Base-by-base conservation (phyloP, 2,113 vertebrate genomes). In the Zosterops pallidus region DNA sequence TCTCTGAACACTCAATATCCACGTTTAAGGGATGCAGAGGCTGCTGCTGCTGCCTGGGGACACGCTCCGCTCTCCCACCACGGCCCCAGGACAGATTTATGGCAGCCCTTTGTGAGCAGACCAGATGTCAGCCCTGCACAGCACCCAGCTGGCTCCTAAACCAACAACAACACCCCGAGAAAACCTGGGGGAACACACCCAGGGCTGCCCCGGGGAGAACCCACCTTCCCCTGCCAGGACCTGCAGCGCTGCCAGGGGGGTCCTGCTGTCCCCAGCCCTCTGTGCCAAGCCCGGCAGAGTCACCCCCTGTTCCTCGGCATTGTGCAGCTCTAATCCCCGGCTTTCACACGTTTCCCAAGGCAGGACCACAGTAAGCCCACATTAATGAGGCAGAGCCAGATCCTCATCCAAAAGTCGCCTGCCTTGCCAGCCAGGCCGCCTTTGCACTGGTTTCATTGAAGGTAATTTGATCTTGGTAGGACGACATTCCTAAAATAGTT, bases 401-500 rank as follows among this genome's bases (percentile, higher is more conserved):
- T 83, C 86, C 87, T 90, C 64, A 78, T 56, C 90, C 83, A 41
- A 71, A 90, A 89, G 72, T 89, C 29, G 78, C 94, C 84, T 25
- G 95, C 84, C 84, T 78, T 59, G 29, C 17, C 8, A 90, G 62
- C 79, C 79, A 24, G 46, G 46, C 89, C 18, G 92, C 93, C 86
- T 35, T 17, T 17, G 74, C 63, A 4, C 95, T 25, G 69, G 62
- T 92, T 90, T 85, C 93, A 70, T 39, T 68, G 74, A 88, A 89
- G 92, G 96, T 86, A 95, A 97, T 96, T 93, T 93, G 91, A 95
- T 85, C 95, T 79, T 68, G 80, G 90, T 37, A 95, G 95, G 92
- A 81, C 76, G 16, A 72, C 95, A 96, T 97, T 97, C 96, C 95
- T 97, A 90, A 97, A 97, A 97, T 97, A 97, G 94, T 82, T 93